Evolutionary conservation across 2,113 vertebrate species (phyloP).

Genomic region (Pseudopodoces humilis): DNA sequence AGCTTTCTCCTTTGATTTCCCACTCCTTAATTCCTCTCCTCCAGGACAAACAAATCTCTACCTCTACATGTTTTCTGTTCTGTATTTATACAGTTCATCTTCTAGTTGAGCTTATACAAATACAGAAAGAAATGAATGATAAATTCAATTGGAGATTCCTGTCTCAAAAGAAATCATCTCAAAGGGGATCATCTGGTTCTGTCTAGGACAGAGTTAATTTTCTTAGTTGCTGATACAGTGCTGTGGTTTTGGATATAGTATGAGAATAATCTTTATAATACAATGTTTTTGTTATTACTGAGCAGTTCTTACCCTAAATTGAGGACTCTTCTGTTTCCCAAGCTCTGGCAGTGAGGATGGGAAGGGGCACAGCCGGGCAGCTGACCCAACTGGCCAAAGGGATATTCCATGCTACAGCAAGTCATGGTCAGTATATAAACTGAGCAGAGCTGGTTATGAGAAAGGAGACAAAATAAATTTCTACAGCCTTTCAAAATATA

Average conservation of each 20-base stretch:
- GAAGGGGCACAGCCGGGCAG: neutral
- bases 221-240: neutral
- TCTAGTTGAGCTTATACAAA: neutral
- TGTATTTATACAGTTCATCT: neutral
- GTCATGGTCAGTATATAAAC: neutral
- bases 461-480: neutral
- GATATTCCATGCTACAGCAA: neutral
- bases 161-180: neutral
- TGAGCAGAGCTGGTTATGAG: neutral
- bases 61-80: neutral
- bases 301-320: rapidly evolving
- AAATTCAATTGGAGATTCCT: neutral
- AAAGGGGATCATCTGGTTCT: neutral
- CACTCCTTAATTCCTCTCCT: neutral
- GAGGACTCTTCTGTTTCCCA: neutral
- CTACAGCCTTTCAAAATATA: neutral
- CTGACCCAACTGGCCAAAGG: neutral
- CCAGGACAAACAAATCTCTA: neutral
- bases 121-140: neutral
- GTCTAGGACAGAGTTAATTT: neutral
- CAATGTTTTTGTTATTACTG: neutral
- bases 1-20: neutral
- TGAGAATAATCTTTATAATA: neutral
- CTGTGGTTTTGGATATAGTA: neutral
- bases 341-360: neutral